A percentile compares a stretch with the other conserved stretches of the same genome.
Evolutionary conservation across 2,113 vertebrate genomes (phyloP).

Genomic region (Nycticorax nycticorax): DNA sequence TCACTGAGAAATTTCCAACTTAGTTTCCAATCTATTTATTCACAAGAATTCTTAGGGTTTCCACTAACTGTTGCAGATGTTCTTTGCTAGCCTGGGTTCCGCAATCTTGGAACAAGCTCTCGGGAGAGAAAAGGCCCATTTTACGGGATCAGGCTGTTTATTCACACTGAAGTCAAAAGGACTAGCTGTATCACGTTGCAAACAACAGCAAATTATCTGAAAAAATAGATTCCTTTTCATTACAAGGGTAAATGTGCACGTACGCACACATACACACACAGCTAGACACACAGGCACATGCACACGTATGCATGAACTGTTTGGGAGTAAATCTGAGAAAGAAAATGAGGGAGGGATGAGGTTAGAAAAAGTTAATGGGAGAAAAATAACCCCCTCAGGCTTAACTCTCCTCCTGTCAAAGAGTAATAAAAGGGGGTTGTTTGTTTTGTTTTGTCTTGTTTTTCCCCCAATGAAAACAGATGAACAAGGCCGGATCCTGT

Average conservation of each 20-base stretch:
- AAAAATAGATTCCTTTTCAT: constrained; percentile 42
- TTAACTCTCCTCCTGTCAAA: background rate
- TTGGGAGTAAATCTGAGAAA: constrained; percentile 9
- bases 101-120: constrained; percentile 43
- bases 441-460: constrained; percentile 52
- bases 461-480: background rate
- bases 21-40: constrained; percentile 66
- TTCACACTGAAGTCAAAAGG: constrained; percentile 47
- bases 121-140: constrained; percentile 34
- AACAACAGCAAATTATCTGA: constrained; percentile 50
- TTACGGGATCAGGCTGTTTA: constrained; percentile 33
- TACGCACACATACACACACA: background rate
- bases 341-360: background rate
- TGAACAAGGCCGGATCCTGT: background rate
- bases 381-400: constrained; percentile 33
- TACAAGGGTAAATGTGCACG: background rate
- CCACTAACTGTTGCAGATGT: constrained; percentile 63
- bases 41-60: constrained; percentile 58
- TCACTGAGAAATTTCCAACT: constrained; percentile 68
- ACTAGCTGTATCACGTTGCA: constrained; percentile 19
- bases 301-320: background rate
- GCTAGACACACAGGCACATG: background rate
- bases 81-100: constrained; percentile 37
- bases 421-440: constrained; percentile 47
- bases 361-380: constrained; percentile 48